Evolutionary conservation across 2,888 invertebrate species (phyloP).

Genomic region (Apoderus coryli): DNA sequence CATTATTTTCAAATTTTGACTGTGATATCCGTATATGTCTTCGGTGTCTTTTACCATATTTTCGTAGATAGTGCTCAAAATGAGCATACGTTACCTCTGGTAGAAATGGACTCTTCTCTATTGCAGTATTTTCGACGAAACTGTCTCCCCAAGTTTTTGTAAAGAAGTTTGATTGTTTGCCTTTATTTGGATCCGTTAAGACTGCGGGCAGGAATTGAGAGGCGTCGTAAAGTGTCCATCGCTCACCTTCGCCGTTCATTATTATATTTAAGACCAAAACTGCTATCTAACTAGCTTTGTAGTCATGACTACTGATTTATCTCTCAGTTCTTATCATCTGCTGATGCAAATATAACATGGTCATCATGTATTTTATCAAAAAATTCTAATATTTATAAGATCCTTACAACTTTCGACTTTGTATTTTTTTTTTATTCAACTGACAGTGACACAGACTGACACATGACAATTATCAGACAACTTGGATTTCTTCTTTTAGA

Average conservation of each 20-base stretch:
- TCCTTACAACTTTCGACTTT: no score
- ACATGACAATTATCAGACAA: no score
- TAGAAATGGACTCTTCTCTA: slow-evolving; percentile 65
- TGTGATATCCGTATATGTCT: slow-evolving; percentile 41
- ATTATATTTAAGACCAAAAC: slow-evolving; percentile 6
- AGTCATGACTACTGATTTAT: slow-evolving; percentile 7
- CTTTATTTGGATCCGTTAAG: slow-evolving; percentile 84
- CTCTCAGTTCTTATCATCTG: no score
- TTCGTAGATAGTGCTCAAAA: slow-evolving; percentile 77
- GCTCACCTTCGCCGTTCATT: slow-evolving; percentile 32
- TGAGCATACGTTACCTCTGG: slow-evolving; percentile 71
- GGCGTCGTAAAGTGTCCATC: slow-evolving; percentile 82
- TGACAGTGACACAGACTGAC: no score
- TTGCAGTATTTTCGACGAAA: slow-evolving; percentile 71
- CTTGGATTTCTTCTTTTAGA: no score
- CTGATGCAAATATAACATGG: no score
- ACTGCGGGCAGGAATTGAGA: slow-evolving; percentile 92
- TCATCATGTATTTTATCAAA: no score
- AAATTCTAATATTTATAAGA: no score
- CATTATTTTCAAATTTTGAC: slow-evolving; percentile 19
- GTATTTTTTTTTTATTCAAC: no score
- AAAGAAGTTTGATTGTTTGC: slow-evolving; percentile 85
- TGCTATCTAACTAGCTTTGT: no score
- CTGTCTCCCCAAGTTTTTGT: slow-evolving; percentile 96
- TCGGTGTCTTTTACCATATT: slow-evolving; percentile 51